These are phyloP conservation scores for Palloptera scutellata DNA, from an alignment of 2,888 invertebrate genomes.

Conservation along the genomic window DNA sequence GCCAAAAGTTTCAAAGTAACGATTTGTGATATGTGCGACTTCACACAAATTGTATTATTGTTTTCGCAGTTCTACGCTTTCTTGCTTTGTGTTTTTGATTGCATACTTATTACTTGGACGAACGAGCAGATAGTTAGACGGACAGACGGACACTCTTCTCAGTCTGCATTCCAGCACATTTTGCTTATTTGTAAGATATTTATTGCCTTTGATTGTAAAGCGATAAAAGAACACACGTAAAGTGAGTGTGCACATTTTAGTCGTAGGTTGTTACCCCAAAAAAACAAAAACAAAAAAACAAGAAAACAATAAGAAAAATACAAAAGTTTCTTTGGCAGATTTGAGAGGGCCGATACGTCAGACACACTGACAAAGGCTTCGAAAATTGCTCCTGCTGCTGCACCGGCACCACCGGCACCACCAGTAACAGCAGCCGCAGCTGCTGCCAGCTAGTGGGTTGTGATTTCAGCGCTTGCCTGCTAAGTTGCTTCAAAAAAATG, in stretches of 20 bases:
- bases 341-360: constrained; percentile 34
- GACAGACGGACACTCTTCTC: constrained; percentile 15
- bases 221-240: constrained; percentile 63
- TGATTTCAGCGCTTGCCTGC: constrained; percentile 2
- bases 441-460: constrained; percentile 43
- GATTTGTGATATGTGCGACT: constrained; percentile 40
- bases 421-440: constrained; percentile 34
- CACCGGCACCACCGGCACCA: constrained; percentile 25
- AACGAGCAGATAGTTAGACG: constrained; percentile 22
- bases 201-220: constrained; percentile 64
- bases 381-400: constrained; percentile 19
- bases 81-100: constrained; percentile 16
- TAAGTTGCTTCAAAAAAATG: constrained; percentile 6
- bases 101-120: constrained; percentile 23
- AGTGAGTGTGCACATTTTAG: constrained; percentile 54
- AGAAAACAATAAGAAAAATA: constrained; percentile 14
- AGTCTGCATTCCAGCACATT: constrained; percentile 62
- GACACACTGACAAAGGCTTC: constrained; percentile 51
- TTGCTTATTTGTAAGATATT: constrained; percentile 66
- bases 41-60: constrained; percentile 44
- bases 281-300: constrained; percentile 29
- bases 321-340: constrained; percentile 30
- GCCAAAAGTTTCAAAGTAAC: not conserved
- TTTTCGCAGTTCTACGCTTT: constrained; percentile 37
- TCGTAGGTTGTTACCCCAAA: constrained; percentile 32